A percentile compares a stretch with the other conserved stretches of the same genome.
Evolutionary conservation across 2,113 vertebrate species (phyloP).

Genomic region (Mustela lutreola): DNA sequence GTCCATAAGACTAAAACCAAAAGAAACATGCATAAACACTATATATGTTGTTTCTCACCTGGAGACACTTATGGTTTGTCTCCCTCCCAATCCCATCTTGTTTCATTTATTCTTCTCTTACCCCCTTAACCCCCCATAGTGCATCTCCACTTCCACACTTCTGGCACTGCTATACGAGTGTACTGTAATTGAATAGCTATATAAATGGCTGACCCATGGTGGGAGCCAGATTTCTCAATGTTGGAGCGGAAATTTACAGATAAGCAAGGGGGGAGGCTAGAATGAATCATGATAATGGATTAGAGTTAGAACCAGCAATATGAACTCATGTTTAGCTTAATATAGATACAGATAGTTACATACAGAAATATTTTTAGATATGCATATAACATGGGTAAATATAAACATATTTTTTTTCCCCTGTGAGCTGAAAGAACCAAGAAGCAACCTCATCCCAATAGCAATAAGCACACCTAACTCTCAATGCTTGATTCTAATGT

Average conservation of each 20-base stretch:
- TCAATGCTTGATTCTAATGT: neutral
- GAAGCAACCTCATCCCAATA: neutral
- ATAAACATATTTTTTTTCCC: neutral
- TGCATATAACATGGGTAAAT: neutral
- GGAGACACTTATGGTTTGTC: too few species aligned
- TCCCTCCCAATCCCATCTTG: too few species aligned
- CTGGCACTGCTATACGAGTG: neutral
- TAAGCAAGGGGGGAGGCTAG: neutral
- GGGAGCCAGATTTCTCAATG: neutral
- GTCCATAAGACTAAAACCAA: neutral
- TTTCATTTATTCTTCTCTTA: too few species aligned
- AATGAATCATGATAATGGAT: neutral
- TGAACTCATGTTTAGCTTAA: neutral
- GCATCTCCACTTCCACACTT: neutral
- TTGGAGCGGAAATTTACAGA: neutral
- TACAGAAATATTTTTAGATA: neutral
- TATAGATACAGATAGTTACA: neutral
- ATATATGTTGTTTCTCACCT: neutral
- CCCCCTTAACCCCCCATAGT: too few species aligned
- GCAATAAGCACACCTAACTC: neutral
- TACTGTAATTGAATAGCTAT: neutral
- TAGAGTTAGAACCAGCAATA: neutral
- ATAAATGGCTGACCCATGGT: neutral
- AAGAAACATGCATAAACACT: neutral
- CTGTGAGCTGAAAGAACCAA: neutral